Evolutionary conservation across 2,797 vertebrate genomes (phyloP).

Genomic region (Smutsia temminckii): DNA sequence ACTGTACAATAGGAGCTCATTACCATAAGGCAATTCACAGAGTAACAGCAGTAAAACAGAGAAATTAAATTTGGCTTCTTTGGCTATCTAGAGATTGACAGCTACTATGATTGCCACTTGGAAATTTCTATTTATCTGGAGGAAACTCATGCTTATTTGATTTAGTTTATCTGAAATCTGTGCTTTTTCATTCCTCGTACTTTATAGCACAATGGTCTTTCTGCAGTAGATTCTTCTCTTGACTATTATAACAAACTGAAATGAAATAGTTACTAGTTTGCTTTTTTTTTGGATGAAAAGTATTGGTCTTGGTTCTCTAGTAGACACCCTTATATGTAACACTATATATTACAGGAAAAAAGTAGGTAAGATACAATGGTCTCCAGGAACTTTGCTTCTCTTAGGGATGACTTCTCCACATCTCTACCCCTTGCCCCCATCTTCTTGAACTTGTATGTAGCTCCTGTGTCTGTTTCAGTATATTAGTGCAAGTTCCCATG

Average conservation of each 20-base stretch:
- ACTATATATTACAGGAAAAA: neutral
- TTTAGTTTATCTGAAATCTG: conserved; percentile 19
- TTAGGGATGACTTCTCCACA: neutral
- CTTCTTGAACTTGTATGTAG: neutral
- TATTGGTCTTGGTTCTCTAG: neutral
- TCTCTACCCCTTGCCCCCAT: neutral
- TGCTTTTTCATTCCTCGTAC: conserved; percentile 30
- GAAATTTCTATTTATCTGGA: conserved; percentile 33
- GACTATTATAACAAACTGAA: neutral
- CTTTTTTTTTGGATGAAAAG: neutral
- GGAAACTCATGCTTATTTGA: neutral
- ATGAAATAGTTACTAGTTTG: neutral
- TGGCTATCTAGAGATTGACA: neutral
- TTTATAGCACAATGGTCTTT: neutral
- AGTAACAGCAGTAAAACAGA: neutral
- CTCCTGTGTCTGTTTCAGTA: neutral
- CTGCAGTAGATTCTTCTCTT: neutral
- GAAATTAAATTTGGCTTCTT: conserved; percentile 14
- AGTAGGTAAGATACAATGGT: neutral
- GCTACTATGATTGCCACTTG: neutral
- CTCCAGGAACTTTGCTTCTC: neutral
- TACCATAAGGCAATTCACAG: neutral
- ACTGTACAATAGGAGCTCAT: neutral
- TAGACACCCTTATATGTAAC: neutral
- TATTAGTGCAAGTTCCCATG: neutral